Percentiles rank a stretch among this genome's conserved stretches.
Conservation (phyloP, 1,140 invertebrate genomes). For the Sitophilus oryzae region DNA sequence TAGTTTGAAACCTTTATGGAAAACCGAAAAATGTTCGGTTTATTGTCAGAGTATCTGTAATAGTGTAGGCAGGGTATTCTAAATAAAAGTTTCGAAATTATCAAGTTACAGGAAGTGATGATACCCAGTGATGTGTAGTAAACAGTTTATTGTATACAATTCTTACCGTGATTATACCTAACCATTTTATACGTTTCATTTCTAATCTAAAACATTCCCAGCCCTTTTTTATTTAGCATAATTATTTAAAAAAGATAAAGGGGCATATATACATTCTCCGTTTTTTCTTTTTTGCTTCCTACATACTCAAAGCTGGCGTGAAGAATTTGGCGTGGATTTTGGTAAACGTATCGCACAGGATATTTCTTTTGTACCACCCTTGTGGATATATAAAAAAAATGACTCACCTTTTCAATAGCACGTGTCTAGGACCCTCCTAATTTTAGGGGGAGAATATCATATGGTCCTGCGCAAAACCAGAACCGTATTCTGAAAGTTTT, state of each 20-base stretch:
- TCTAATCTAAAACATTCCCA: not conserved
- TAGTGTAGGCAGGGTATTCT: not conserved
- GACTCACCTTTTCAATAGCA: conserved; percentile 20
- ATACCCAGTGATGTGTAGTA: not conserved
- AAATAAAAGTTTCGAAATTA: not conserved
- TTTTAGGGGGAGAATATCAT: conserved; percentile 15
- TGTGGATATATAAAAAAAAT: conserved; percentile 15
- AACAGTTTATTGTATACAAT: not conserved
- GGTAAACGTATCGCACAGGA: conserved; percentile 2
- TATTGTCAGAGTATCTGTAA: not conserved
- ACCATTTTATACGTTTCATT: not conserved
- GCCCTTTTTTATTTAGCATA: not conserved
- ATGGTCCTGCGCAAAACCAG: conserved; percentile 3
- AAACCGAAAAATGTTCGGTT: too few species aligned
- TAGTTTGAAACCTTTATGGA: too few species aligned
- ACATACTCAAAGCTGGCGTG: too few species aligned
- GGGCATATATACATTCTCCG: not conserved
- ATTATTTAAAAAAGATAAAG: not conserved
- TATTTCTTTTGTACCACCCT: conserved; percentile 16
- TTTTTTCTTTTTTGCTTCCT: not conserved
- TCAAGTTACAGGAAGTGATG: not conserved
- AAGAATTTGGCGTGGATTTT: not conserved
- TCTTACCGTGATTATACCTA: not conserved
- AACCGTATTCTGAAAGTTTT: conserved; percentile 1
- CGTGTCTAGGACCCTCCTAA: conserved; percentile 13